phyloP scores from a whole-genome alignment of 2,797 vertebrate species.

The Acanthis flammea region DNA sequence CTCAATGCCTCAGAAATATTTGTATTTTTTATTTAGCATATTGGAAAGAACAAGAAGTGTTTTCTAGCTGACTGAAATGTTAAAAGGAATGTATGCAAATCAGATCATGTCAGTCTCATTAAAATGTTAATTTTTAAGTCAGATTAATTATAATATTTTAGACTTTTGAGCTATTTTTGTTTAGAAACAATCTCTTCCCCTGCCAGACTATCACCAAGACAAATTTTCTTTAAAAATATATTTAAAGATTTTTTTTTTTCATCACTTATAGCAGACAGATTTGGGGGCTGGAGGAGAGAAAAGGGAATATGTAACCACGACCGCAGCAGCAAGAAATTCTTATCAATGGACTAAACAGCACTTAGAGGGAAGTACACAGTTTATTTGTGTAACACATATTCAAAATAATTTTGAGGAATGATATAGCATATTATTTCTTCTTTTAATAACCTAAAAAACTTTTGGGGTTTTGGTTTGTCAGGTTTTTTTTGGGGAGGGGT shows the following conservation, averaged over 20 bases:
- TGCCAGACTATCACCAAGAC: not conserved
- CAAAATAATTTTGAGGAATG: not conserved
- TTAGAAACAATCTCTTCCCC: not conserved
- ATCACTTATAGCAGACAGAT: not conserved
- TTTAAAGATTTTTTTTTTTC: not conserved
- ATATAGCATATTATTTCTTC: not conserved
- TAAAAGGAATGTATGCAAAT: not conserved
- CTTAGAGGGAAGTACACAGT: not conserved
- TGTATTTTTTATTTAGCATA: not conserved
- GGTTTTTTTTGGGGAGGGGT: accelerated
- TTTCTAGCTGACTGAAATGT: not conserved
- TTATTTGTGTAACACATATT: not conserved
- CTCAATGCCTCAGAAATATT: not conserved
- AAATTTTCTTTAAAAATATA: not conserved
- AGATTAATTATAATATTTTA: not conserved
- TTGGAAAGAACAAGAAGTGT: not conserved
- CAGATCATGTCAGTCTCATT: not conserved
- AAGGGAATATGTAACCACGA: not conserved
- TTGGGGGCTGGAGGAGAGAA: not conserved
- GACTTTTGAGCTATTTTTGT: not conserved
- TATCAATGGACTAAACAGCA: not conserved
- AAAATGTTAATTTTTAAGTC: not conserved
- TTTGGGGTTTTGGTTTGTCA: not conserved
- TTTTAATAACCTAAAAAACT: not conserved
- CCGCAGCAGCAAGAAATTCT: not conserved